A percentile compares a stretch with the other conserved stretches of the same genome.
Conservation (phyloP, 2,113 vertebrate genomes). For the Hippocampus zosterae region DNA sequence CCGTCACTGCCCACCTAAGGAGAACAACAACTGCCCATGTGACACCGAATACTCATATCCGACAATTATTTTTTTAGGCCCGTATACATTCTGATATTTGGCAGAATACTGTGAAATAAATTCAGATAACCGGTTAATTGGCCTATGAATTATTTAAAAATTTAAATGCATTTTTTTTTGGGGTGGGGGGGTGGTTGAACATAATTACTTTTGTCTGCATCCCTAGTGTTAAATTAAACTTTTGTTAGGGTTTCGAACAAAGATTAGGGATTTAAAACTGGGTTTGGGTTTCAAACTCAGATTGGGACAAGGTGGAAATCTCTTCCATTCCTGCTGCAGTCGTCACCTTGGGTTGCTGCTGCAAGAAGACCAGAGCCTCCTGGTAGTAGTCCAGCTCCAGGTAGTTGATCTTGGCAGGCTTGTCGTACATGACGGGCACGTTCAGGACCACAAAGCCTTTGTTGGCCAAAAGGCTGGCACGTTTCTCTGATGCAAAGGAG, state of each 20-base stretch:
- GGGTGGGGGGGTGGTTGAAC: too few species aligned
- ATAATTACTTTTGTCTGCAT: too few species aligned
- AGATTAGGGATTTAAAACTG: background rate
- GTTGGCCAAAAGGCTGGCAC: slow-evolving; percentile 50
- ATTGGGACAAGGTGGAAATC: too few species aligned
- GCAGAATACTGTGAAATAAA: too few species aligned
- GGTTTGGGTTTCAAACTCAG: background rate
- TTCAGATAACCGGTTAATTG: too few species aligned
- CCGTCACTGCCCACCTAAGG: slow-evolving; percentile 37
- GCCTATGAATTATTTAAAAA: too few species aligned
- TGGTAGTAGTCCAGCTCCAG: slow-evolving; percentile 52
- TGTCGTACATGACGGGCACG: slow-evolving; percentile 22
- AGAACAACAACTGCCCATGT: background rate
- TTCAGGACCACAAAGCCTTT: slow-evolving; percentile 54
- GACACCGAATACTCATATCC: background rate
- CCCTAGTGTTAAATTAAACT: background rate
- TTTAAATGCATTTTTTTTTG: too few species aligned
- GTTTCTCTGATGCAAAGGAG: slow-evolving; percentile 50
- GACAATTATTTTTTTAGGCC: too few species aligned
- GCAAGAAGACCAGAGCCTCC: slow-evolving; percentile 34
- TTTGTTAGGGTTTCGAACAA: background rate
- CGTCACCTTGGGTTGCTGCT: slow-evolving; percentile 31
- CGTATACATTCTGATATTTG: background rate
- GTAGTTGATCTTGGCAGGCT: slow-evolving; percentile 9
- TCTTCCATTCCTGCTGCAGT: too few species aligned